Conservation (phyloP, 1,140 invertebrate species). For the Papilio aristodemus region DNA sequence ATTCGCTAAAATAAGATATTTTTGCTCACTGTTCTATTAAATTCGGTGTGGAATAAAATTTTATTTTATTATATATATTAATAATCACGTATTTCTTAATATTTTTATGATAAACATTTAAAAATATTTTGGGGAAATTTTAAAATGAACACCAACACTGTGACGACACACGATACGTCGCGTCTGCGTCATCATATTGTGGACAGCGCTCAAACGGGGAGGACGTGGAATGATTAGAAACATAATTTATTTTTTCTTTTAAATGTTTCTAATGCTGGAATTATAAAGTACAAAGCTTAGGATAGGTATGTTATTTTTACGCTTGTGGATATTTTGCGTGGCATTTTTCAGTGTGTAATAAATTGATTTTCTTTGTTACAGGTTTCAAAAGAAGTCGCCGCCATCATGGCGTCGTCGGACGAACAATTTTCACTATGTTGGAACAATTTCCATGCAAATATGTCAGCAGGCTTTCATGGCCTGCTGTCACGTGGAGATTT, state of each 20-base stretch:
- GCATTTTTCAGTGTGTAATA: neutral
- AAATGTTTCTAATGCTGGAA: constrained; percentile 79
- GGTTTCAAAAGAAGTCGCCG: constrained; percentile 71
- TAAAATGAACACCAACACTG: constrained; percentile 45
- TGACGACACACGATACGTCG: constrained; percentile 69
- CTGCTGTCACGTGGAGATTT: constrained; percentile 88
- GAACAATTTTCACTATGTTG: constrained; percentile 89
- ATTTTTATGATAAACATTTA: constrained; percentile 34
- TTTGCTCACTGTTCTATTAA: neutral
- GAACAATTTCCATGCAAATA: constrained; percentile 89
- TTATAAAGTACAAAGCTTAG: constrained; percentile 79
- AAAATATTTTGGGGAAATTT: constrained; percentile 50
- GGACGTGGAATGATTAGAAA: constrained; percentile 75
- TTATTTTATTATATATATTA: neutral
- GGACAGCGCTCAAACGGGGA: constrained; percentile 71
- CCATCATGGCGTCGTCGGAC: constrained; percentile 85
- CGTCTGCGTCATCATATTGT: constrained; percentile 75
- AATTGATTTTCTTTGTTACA: constrained; percentile 45
- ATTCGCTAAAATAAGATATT: neutral
- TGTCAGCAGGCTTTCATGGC: constrained; percentile 87
- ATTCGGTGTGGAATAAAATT: neutral
- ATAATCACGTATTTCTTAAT: neutral
- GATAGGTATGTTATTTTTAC: constrained; percentile 73
- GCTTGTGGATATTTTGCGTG: no score
- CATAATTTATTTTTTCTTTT: constrained; percentile 65